Evolutionary conservation across 2,888 invertebrate species (phyloP).

Genomic region (Ypsolopha scabrella): DNA sequence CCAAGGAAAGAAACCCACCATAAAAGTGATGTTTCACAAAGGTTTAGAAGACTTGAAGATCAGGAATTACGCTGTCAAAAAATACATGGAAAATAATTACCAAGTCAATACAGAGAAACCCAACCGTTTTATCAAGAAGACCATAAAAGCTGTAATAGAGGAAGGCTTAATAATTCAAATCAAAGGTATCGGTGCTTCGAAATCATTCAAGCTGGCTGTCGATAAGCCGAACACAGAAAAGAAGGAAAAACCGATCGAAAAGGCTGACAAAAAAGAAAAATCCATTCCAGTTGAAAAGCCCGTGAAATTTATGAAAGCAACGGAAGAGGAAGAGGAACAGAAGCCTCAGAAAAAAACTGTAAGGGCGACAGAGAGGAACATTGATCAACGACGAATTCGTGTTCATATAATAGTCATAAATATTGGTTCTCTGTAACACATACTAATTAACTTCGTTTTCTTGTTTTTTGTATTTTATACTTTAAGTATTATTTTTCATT

Average conservation of each 20-base stretch:
- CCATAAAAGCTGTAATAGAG: slow-evolving; percentile 38
- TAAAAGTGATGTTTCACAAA: slow-evolving; percentile 41
- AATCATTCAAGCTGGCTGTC: slow-evolving; percentile 42
- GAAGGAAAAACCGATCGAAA: slow-evolving; percentile 14
- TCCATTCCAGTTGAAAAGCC: slow-evolving; percentile 6
- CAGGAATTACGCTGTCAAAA: slow-evolving; percentile 51
- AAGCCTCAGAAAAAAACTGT: slow-evolving; percentile 1
- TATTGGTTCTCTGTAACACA: no score
- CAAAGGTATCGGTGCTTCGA: slow-evolving; percentile 45
- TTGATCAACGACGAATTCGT: no score
- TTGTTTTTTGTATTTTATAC: no score
- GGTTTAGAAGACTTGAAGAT: slow-evolving; percentile 34
- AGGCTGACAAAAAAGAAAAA: slow-evolving; percentile 15
- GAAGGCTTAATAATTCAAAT: slow-evolving; percentile 38
- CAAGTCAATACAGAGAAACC: slow-evolving; percentile 34
- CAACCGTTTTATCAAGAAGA: slow-evolving; percentile 40
- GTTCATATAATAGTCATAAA: no score
- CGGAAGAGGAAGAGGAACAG: slow-evolving; percentile 7
- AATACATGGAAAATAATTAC: slow-evolving; percentile 36
- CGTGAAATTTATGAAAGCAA: slow-evolving; percentile 11
- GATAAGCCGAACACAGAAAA: slow-evolving; percentile 22
- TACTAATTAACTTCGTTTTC: no score
- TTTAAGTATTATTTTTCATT: no score
- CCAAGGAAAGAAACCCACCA: slow-evolving; percentile 30
- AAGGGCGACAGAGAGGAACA: no score